Evolutionary conservation across 2,797 vertebrate species (phyloP), one percentile per base, ranked within the genome.

Genomic region (Xiphophorus birchmanni): DNA sequence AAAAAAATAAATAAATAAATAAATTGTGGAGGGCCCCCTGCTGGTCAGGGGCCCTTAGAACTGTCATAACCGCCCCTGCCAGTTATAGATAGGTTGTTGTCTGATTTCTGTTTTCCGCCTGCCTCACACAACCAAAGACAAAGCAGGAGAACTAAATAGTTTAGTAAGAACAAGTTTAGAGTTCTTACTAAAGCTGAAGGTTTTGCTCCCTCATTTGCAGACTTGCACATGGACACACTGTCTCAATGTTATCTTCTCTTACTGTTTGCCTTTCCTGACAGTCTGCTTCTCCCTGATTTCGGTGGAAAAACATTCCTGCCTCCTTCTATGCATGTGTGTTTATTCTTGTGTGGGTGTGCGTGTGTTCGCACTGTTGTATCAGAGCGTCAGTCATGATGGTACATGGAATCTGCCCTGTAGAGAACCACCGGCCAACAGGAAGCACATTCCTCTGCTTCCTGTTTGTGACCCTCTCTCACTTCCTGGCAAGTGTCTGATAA

Each of bases 371-470:
- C 42, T 76, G 75, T 78, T 80, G 73, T 54, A 86, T 88, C 82
- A 80, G 87, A 84, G 83, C 67, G 73, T 88, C 90, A 86, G 89
- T 84, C 89, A 80, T 81, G 92, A 94, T 95, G 94, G 93, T 93
- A 91, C 89, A 87, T 93, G 88, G 93, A 95, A 94, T 95, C 93
- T 95, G 93, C 89, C 92, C 93, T 54, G 88, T 91, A 84, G 84
- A 92, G 90, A 84, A 80, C 90, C 86, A 75, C 80, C 83, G 85
- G 93, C 92, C 92, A 89, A 90, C 92, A 95, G 96, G 96, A 96
- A 96, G 91, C 94, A 96, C 96, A 96, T 96, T 96, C 96, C 94
- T 60, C 94, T 93, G 84, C 90, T 93, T 96, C 96, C 96, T 96
- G 96, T 96, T 96, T 96, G 95, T 93, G 88, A 94, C 86, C 86